These are phyloP conservation scores for Drosophila nikananu DNA, from an alignment of 1,140 invertebrate genomes.

Conservation along the genomic window DNA sequence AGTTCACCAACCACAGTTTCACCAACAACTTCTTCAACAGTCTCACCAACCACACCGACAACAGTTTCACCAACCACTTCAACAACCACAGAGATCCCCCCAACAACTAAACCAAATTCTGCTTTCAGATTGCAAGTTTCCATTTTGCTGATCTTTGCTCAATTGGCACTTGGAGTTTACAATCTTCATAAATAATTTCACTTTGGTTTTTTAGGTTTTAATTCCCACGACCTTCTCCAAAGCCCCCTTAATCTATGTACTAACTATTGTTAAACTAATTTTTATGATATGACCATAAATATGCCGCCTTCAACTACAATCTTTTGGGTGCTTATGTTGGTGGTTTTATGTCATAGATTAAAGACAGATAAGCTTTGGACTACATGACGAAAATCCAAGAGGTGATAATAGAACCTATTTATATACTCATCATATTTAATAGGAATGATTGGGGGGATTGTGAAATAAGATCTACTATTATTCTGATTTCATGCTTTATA, in stretches of 20 bases:
- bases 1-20: constrained; percentile 19
- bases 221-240: constrained; percentile 56
- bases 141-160: constrained; percentile 43
- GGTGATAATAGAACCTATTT: neutral
- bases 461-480: neutral
- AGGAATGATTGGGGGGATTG: neutral
- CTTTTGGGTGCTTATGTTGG: constrained; percentile 9
- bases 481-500: neutral
- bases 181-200: constrained; percentile 51
- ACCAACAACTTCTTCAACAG: constrained; percentile 5
- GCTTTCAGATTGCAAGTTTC: constrained; percentile 38
- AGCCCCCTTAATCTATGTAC: constrained; percentile 44
- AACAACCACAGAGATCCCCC: constrained; percentile 29
- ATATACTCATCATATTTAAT: constrained; percentile 9
- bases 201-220: constrained; percentile 19
- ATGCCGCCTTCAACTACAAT: constrained; percentile 19
- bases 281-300: constrained; percentile 49
- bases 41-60: constrained; percentile 6
- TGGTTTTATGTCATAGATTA: constrained; percentile 16
- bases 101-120: constrained; percentile 56
- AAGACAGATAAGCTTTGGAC: constrained; percentile 9
- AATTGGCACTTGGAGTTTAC: constrained; percentile 49
- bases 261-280: constrained; percentile 50
- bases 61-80: constrained; percentile 15
- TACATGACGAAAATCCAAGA: constrained; percentile 20